phyloP scores from a whole-genome alignment of 2,888 invertebrate genomes.

The Andrena minutula region DNA sequence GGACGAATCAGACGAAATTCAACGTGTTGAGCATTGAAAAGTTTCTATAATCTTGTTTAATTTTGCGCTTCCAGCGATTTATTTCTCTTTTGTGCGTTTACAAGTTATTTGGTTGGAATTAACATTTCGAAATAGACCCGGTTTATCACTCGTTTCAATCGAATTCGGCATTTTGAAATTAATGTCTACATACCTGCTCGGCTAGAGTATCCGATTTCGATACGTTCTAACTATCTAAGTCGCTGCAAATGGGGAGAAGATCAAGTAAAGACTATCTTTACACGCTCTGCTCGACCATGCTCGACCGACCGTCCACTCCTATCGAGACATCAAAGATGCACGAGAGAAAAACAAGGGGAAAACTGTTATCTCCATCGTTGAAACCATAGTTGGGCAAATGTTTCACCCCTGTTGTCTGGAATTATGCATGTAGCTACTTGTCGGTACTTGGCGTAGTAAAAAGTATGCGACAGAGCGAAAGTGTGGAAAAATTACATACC shows the following conservation, averaged over 20 bases:
- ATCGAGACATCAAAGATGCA: constrained; percentile 25
- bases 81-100: too few relatives aligned
- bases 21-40: too few relatives aligned
- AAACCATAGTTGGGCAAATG: constrained; percentile 19
- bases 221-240: not conserved
- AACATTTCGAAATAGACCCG: too few relatives aligned
- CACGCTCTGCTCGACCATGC: not conserved
- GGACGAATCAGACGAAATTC: too few relatives aligned
- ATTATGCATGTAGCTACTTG: not conserved
- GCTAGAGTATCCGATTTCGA: too few relatives aligned
- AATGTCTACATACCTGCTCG: too few relatives aligned
- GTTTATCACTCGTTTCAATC: too few relatives aligned
- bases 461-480: not conserved
- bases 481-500: not conserved
- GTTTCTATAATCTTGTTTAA: too few relatives aligned
- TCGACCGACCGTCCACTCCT: not conserved
- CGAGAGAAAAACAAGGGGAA: not conserved
- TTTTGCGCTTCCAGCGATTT: too few relatives aligned
- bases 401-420: constrained; percentile 12
- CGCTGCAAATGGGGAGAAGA: not conserved
- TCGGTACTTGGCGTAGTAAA: not conserved
- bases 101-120: too few relatives aligned
- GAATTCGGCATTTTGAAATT: too few relatives aligned
- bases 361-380: not conserved
- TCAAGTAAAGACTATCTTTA: not conserved